Conservation (phyloP, 2,113 vertebrate genomes). For the Microcebus tavaratra region DNA sequence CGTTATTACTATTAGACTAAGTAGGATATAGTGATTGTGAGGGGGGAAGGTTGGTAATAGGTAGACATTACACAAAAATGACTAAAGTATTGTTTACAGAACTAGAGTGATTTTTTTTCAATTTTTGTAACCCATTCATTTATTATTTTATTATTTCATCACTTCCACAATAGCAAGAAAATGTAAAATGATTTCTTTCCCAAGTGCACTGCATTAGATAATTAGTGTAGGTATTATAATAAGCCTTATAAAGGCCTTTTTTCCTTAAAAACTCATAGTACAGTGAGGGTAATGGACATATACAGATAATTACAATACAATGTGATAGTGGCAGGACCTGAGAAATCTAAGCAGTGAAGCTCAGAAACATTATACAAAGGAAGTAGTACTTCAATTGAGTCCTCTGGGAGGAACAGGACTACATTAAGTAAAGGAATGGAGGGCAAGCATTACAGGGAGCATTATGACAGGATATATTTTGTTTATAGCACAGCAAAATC, state of each 20-base stretch:
- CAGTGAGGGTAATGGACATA: background rate
- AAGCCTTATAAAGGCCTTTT: background rate
- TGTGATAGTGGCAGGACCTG: background rate
- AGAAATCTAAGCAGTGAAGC: background rate
- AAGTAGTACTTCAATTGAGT: background rate
- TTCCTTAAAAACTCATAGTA: background rate
- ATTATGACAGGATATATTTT: background rate
- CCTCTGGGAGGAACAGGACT: accelerated
- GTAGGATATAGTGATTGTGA: background rate
- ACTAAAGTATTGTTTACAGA: background rate
- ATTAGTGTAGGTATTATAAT: background rate
- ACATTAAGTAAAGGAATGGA: background rate
- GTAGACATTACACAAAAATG: background rate
- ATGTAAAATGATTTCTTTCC: background rate
- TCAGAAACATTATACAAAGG: background rate
- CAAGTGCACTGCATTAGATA: background rate
- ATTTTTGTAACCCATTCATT: background rate
- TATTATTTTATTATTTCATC: background rate
- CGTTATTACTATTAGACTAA: background rate
- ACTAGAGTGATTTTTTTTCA: background rate
- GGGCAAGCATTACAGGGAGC: background rate
- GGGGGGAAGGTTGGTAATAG: background rate
- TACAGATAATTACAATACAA: background rate
- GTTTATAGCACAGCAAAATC: background rate
- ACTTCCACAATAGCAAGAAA: background rate